A percentile compares a stretch with the other conserved stretches of the same genome.
Conservation (phyloP, 1,140 invertebrate genomes). For the Drosophila bifasciata region DNA sequence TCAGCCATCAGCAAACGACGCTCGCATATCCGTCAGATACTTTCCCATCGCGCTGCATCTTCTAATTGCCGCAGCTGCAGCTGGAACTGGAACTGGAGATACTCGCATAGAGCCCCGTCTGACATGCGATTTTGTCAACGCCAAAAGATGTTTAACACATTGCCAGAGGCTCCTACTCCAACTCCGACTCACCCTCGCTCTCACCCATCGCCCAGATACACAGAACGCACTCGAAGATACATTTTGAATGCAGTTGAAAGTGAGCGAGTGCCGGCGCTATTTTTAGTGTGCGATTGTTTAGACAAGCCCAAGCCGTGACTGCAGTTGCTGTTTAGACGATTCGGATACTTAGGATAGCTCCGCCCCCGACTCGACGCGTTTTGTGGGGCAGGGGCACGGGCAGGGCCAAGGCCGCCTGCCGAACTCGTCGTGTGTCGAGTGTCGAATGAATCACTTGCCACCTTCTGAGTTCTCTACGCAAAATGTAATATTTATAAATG, state of each 20-base stretch:
- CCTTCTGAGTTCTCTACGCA: conserved; percentile 43
- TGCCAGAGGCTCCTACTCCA: conserved; percentile 35
- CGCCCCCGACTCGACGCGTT: no score
- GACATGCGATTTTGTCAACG: conserved; percentile 75
- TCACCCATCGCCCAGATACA: not conserved
- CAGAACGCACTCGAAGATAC: conserved; percentile 30
- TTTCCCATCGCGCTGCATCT: conserved; percentile 61
- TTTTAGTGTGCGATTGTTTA: conserved; percentile 52
- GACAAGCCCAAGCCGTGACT: conserved; percentile 26
- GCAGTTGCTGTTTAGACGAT: conserved; percentile 40
- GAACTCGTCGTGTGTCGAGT: conserved; percentile 35
- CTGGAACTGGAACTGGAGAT: not conserved
- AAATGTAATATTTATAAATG: conserved; percentile 64
- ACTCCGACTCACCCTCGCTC: not conserved
- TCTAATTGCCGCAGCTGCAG: conserved; percentile 77
- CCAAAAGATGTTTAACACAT: conserved; percentile 81
- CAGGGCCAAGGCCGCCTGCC: conserved; percentile 37
- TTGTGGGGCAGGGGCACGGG: not conserved
- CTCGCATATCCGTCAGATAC: conserved; percentile 71
- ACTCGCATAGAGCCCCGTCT: conserved; percentile 9
- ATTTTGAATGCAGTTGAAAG: conserved; percentile 14
- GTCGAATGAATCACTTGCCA: conserved; percentile 57
- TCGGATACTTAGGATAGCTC: conserved; percentile 9
- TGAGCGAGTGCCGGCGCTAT: conserved; percentile 24
- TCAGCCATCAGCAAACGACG: conserved; percentile 15